Conservation (phyloP, 2,113 vertebrate species). For the Proteles cristata region DNA sequence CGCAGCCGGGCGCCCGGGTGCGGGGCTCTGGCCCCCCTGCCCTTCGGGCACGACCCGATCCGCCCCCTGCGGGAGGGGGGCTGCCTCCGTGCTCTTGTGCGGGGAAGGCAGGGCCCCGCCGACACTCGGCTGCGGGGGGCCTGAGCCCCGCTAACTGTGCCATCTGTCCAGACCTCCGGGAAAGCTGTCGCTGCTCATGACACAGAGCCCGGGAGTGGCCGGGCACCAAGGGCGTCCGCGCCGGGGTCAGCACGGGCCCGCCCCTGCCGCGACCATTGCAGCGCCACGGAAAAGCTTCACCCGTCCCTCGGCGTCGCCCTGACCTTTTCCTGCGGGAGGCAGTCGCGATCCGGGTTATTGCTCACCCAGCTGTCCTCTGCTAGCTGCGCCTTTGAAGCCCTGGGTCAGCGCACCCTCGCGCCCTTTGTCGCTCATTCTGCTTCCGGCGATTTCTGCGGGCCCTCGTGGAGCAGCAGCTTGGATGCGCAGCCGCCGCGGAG, state of each 20-base stretch:
- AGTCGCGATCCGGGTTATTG: accelerated
- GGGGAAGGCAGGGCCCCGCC: background rate
- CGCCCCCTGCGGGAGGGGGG: accelerated
- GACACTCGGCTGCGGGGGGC: accelerated
- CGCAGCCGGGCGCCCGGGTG: background rate
- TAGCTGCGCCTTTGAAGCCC: accelerated
- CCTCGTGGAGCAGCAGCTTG: accelerated
- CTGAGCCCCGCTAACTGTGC: accelerated
- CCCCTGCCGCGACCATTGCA: background rate
- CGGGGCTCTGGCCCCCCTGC: background rate
- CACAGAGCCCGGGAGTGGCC: background rate
- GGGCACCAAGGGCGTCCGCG: accelerated
- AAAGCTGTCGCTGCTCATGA: accelerated
- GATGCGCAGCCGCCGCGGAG: accelerated
- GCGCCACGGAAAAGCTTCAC: accelerated
- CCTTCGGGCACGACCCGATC: accelerated
- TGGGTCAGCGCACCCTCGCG: accelerated
- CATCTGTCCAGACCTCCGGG: accelerated
- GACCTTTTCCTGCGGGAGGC: background rate
- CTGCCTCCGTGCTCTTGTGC: background rate
- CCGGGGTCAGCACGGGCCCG: background rate
- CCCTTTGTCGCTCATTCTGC: accelerated
- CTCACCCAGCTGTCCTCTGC: accelerated
- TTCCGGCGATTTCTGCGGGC: accelerated
- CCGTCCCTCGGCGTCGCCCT: accelerated